Percentiles rank a stretch among this genome's conserved stretches.
Evolutionary conservation across 1,140 invertebrate species (phyloP).

Genomic region (Neoseiulus cucumeris): DNA sequence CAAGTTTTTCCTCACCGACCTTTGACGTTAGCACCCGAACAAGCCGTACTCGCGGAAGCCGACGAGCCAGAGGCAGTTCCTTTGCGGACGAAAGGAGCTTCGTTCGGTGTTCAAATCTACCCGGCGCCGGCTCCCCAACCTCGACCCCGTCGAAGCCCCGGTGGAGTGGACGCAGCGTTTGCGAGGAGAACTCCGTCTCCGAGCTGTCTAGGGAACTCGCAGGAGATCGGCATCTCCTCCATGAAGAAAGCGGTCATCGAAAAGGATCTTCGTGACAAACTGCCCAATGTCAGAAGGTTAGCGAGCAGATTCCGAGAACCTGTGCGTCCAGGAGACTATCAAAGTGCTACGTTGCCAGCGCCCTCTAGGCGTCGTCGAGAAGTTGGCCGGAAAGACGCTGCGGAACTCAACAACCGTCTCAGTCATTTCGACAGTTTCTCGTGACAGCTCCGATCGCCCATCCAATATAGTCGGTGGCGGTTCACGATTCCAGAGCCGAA

Average conservation of each 20-base stretch:
- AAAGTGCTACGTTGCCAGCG: neutral
- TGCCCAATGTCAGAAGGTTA: neutral
- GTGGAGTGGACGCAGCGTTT: constrained; percentile 3
- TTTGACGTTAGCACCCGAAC: neutral
- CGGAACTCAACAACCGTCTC: neutral
- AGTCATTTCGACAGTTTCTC: constrained; percentile 7
- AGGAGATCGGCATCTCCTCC: neutral
- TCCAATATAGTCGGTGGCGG: too few species aligned
- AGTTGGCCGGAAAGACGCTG: neutral
- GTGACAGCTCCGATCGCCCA: neutral
- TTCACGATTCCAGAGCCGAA: too few species aligned
- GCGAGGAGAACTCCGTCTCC: neutral
- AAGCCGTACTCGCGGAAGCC: neutral
- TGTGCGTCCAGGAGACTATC: neutral
- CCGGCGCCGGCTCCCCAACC: constrained; percentile 6
- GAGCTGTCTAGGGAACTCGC: neutral
- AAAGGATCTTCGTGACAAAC: neutral
- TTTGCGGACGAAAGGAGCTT: neutral
- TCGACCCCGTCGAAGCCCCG: constrained; percentile 3
- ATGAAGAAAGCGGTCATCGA: constrained; percentile 8
- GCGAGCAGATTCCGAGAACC: constrained; percentile 6
- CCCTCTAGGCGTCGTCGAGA: neutral
- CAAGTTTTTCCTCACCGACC: neutral
- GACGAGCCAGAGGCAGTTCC: neutral
- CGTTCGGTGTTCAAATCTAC: constrained; percentile 9